These are phyloP conservation scores for Mustelus asterias DNA, from an alignment of 2,113 vertebrate species.

Conservation along the genomic window DNA sequence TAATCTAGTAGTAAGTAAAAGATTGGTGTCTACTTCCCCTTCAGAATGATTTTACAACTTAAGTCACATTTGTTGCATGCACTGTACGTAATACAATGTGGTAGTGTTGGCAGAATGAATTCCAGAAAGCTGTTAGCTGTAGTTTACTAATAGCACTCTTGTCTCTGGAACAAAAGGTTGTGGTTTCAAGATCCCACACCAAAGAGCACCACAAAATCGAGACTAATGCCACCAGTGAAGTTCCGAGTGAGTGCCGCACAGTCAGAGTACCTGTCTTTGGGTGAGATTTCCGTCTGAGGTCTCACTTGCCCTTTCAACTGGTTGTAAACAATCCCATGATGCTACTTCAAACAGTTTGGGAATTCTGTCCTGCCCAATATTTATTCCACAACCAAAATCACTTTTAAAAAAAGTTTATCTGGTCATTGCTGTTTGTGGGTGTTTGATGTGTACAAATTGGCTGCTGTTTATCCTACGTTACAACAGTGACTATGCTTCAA, in stretches of 20 bases:
- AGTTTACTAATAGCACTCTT: background rate
- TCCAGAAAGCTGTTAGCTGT: background rate
- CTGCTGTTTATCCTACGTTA: background rate
- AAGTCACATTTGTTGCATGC: background rate
- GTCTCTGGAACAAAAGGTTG: background rate
- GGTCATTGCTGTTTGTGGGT: background rate
- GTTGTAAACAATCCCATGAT: background rate
- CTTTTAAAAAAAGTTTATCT: background rate
- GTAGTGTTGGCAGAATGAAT: background rate
- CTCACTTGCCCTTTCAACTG: background rate
- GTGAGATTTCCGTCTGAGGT: background rate
- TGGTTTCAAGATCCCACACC: background rate
- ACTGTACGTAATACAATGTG: background rate
- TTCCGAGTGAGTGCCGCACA: background rate
- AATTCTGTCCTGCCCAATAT: background rate
- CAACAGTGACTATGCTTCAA: background rate
- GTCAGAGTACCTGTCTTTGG: background rate
- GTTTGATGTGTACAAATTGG: background rate
- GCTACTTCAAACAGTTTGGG: background rate
- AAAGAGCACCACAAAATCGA: background rate
- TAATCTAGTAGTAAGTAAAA: no score
- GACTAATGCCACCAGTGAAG: background rate
- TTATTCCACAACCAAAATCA: background rate
- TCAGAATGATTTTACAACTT: no score
- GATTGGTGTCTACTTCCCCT: no score